phyloP scores from a whole-genome alignment of 2,113 vertebrate species.

The Oryzias javanicus region DNA sequence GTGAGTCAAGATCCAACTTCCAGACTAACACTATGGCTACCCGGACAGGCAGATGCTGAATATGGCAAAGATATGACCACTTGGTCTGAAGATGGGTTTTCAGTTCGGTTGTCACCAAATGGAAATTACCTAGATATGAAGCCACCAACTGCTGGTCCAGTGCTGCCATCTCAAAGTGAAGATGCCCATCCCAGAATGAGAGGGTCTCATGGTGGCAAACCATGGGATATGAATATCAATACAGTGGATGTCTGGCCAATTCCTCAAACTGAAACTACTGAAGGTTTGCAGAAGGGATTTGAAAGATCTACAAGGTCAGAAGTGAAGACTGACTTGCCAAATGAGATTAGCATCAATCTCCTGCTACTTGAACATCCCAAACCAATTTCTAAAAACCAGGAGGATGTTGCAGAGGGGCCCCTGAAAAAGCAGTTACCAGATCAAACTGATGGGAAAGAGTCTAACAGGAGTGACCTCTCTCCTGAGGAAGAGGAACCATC shows the following conservation, averaged over 20 bases:
- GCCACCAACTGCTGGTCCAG: background rate
- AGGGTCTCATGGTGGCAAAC: background rate
- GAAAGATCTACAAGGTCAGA: background rate
- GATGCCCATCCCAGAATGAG: background rate
- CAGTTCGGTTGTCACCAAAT: background rate
- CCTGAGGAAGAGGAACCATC: background rate
- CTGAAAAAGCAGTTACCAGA: background rate
- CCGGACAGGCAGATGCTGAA: slow-evolving; percentile 15
- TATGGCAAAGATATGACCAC: background rate
- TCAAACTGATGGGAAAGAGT: background rate
- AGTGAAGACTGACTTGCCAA: background rate
- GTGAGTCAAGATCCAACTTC: slow-evolving; percentile 31
- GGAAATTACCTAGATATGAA: background rate
- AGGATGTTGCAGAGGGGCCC: background rate
- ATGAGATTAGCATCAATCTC: background rate
- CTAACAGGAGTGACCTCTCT: background rate
- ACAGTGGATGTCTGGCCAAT: background rate
- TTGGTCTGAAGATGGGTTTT: background rate
- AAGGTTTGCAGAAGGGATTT: background rate
- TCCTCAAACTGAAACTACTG: background rate
- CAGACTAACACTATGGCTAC: slow-evolving; percentile 46
- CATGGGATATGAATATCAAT: background rate
- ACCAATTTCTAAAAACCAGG: rapidly evolving
- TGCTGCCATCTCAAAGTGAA: background rate
- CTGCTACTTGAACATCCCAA: background rate